Conservation (phyloP, 2,888 invertebrate genomes). For the Gnatocerus cornutus region DNA sequence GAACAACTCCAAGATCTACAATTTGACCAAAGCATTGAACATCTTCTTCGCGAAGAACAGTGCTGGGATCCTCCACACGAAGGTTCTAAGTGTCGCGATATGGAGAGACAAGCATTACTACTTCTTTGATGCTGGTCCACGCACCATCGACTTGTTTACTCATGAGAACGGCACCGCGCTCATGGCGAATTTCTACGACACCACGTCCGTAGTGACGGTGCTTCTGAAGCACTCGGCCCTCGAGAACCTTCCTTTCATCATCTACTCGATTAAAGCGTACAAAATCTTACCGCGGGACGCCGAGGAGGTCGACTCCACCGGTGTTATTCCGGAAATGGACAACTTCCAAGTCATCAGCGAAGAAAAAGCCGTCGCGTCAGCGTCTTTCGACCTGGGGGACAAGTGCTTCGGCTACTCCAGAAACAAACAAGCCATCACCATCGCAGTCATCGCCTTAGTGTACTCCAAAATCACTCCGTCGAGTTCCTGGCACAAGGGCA, state of each 20-base stretch:
- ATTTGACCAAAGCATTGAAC: conserved; percentile 73
- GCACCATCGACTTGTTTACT: conserved; percentile 73
- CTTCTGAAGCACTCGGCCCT: conserved; percentile 65
- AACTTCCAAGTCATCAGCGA: conserved; percentile 75
- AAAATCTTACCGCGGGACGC: conserved; percentile 55
- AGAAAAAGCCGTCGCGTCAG: conserved; percentile 75
- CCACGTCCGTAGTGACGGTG: conserved; percentile 72
- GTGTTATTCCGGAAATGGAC: conserved; percentile 73
- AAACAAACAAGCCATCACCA: conserved; percentile 76
- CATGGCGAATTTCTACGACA: conserved; percentile 74
- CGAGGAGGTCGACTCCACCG: conserved; percentile 71
- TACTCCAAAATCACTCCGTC: conserved; percentile 80
- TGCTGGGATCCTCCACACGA: conserved; percentile 72
- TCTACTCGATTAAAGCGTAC: conserved; percentile 59
- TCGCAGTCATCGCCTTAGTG: conserved; percentile 76
- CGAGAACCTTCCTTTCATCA: conserved; percentile 61
- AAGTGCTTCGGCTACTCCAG: conserved; percentile 75
- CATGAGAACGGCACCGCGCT: conserved; percentile 75
- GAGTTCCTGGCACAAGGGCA: conserved; percentile 75
- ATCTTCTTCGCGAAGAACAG: conserved; percentile 74
- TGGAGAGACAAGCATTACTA: conserved; percentile 77
- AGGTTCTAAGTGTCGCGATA: conserved; percentile 71
- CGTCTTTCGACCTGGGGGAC: conserved; percentile 76
- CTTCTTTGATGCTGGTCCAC: conserved; percentile 78
- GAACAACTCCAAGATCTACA: conserved; percentile 66